phyloP scores from a whole-genome alignment of 1,140 invertebrate species.

The Caenorhabditis remanei region DNA sequence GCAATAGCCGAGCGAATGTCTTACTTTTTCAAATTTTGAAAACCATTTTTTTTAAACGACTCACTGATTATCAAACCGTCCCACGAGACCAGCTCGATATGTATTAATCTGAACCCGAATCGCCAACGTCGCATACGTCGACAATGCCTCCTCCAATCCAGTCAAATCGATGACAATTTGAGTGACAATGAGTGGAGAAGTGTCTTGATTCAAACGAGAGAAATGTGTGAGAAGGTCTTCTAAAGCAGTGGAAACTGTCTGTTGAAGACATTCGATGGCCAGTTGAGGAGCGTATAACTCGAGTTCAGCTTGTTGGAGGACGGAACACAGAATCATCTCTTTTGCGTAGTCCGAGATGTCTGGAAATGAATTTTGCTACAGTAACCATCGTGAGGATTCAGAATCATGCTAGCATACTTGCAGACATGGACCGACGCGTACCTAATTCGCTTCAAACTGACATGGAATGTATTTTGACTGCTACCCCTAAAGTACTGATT shows the following conservation, averaged over 20 bases:
- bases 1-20: conserved; percentile 18
- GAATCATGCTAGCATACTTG: too few relatives aligned
- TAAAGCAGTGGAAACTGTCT: conserved; percentile 42
- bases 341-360: conserved; percentile 77
- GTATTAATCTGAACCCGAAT: conserved; percentile 57
- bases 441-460: too few relatives aligned
- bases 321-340: conserved; percentile 74
- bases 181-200: background rate
- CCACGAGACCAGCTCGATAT: conserved; percentile 47
- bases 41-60: background rate
- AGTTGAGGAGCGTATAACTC: conserved; percentile 71
- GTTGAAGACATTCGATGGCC: conserved; percentile 56
- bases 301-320: conserved; percentile 76
- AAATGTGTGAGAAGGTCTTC: conserved; percentile 42
- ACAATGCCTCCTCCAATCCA: conserved; percentile 57
- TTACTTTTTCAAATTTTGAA: too few relatives aligned
- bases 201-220: conserved; percentile 17
- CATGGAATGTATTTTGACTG: too few relatives aligned
- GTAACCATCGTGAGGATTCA: background rate
- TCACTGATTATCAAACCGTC: conserved; percentile 60
- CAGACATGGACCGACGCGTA: too few relatives aligned
- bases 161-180: conserved; percentile 63
- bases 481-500: too few relatives aligned
- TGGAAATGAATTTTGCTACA: conserved; percentile 61
- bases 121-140: conserved; percentile 29